phyloP scores from a whole-genome alignment of 2,888 invertebrate genomes.

The Melipona beecheii region DNA sequence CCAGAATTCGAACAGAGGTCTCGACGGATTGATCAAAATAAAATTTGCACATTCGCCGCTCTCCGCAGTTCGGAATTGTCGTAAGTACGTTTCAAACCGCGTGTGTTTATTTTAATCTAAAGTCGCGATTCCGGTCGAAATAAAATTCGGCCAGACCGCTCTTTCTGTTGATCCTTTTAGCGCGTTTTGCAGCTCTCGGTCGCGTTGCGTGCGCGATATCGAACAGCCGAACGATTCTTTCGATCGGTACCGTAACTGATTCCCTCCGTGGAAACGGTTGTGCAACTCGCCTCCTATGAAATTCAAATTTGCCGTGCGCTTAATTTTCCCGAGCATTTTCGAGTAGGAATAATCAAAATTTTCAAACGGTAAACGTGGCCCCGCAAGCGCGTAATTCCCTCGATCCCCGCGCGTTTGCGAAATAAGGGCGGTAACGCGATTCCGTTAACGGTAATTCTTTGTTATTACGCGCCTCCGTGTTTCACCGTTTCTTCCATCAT shows the following conservation, averaged over 20 bases:
- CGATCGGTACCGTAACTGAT: background rate
- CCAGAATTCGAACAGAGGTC: no score
- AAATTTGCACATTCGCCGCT: background rate
- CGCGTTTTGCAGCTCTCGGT: background rate
- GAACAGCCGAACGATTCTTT: background rate
- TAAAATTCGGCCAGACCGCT: background rate
- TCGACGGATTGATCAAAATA: background rate
- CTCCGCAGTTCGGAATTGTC: background rate
- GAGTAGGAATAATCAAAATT: slow-evolving; percentile 23
- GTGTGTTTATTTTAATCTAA: background rate
- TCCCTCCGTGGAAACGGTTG: background rate
- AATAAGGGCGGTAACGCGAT: slow-evolving; percentile 8
- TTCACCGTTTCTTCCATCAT: background rate
- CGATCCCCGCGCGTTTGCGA: background rate
- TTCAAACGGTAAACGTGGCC: slow-evolving; percentile 10
- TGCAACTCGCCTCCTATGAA: background rate
- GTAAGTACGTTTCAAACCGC: background rate
- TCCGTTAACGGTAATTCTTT: no score
- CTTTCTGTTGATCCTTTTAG: background rate
- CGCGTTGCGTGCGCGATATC: background rate
- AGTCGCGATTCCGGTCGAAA: background rate
- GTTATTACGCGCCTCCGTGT: background rate
- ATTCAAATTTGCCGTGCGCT: slow-evolving; percentile 19
- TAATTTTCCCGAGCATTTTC: slow-evolving; percentile 24
- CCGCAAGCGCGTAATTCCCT: slow-evolving; percentile 3